Base-by-base conservation (phyloP, 1,140 invertebrate genomes). In the Diabrotica undecimpunctata region DNA sequence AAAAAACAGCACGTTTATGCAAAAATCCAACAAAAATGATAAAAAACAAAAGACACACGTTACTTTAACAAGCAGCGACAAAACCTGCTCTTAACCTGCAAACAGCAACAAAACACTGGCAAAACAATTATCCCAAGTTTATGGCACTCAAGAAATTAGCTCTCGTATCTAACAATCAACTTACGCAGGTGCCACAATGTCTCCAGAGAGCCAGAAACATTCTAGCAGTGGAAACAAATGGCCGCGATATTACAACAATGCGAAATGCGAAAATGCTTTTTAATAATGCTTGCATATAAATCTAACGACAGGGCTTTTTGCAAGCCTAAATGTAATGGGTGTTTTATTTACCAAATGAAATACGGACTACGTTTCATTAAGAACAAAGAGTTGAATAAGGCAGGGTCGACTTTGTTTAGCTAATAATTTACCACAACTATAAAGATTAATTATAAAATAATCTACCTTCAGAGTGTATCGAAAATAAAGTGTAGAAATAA, bases 311-410 rank as follows among this genome's bases (percentile, higher is more conserved):
- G n/a, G 41, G 8, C 41, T n/a, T 46, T 10, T 46, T 46, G 2
- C 41, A 6, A 46, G n/a, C 25, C 8, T 46, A n/a, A 46, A 46
- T 46, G n/a, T 46, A 46, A 46, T 46, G 41, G n/a, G n/a, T n/a
- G 41, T n/a, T 46, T 46, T 46, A 46, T 46, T 46, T 46, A 46
- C n/a, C 41, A n/a, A 46, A 46, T 46, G 41, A n/a, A 46, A 46
- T 46, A n/a, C 41, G 41, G 41, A n/a, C 8, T 46, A 46, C 41
- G 8, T 46, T 46, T 46, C 41, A 46, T 46, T 46, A 46, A 46
- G n/a, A n/a, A 10, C 8, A n/a, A 5, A 46, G 8, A 46, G 41
- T 46, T 46, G 41, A n/a, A 3, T 46, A 8, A n/a, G 8, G 41
- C 41, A 46, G 41, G 41, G 41, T 4, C 41, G 41, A 10, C 41